These are phyloP conservation scores for Paragorgia papillata DNA, from an alignment of 92 coral and sea anemone genomes.

Conservation along the genomic window DNA sequence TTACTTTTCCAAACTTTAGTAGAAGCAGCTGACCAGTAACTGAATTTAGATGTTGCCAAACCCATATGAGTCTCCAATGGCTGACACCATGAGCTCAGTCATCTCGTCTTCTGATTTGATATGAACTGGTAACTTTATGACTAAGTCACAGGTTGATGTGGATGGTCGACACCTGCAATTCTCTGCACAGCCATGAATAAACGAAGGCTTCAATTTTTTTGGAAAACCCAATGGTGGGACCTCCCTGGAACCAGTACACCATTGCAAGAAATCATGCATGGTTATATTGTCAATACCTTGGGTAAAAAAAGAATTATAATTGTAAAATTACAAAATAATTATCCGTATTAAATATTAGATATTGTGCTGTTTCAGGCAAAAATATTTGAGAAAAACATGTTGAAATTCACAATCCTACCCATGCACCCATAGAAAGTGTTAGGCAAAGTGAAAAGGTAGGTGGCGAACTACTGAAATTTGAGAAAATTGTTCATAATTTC, in stretches of 20 bases:
- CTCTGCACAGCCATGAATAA: slow-evolving; percentile 8
- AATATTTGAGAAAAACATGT: too few relatives aligned
- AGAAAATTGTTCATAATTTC: too few relatives aligned
- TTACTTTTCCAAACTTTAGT: slow-evolving; percentile 8
- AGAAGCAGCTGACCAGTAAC: slow-evolving; percentile 15
- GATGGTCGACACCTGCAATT: slow-evolving; percentile 21
- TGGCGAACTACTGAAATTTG: too few relatives aligned
- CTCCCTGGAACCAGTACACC: slow-evolving; percentile 2
- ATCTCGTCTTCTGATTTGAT: slow-evolving; percentile 1
- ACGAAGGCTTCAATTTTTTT: neutral
- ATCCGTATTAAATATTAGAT: too few relatives aligned
- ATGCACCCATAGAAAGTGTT: too few relatives aligned
- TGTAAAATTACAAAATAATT: too few relatives aligned
- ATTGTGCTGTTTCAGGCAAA: too few relatives aligned
- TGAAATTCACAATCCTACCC: too few relatives aligned
- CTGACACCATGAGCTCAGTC: slow-evolving; percentile 19
- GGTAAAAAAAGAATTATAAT: slow-evolving; percentile 1
- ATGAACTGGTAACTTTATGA: slow-evolving; percentile 5
- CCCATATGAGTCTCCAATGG: slow-evolving; percentile 24
- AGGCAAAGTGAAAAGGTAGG: too few relatives aligned
- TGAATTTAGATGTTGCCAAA: slow-evolving; percentile 22
- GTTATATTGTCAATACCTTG: neutral
- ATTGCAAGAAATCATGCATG: slow-evolving; percentile 1
- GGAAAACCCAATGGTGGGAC: slow-evolving; percentile 25
- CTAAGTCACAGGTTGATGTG: slow-evolving; percentile 5